phyloP scores from a whole-genome alignment of 2,888 invertebrate genomes.

The Neoscelio sp. region DNA sequence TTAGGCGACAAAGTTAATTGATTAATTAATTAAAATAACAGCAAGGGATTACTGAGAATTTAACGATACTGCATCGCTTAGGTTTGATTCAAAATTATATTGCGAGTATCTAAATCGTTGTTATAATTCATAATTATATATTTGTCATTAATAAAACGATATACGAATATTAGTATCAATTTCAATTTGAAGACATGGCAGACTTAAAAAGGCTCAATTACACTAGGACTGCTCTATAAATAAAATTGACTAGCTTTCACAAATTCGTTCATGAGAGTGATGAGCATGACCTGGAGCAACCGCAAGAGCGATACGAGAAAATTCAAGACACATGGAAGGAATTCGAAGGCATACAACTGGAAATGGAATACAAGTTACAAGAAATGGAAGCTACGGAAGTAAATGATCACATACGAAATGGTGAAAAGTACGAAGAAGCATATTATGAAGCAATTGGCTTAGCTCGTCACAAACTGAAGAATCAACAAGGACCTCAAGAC shows the following conservation, averaged over 20 bases:
- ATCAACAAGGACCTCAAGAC: background rate
- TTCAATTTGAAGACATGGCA: background rate
- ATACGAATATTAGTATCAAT: too few species aligned
- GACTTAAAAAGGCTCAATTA: constrained; percentile 1
- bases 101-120: too few species aligned
- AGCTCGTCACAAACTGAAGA: background rate
- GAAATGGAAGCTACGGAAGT: background rate
- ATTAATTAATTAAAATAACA: too few species aligned
- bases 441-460: background rate
- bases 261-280: background rate
- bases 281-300: background rate
- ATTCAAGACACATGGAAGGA: constrained; percentile 1
- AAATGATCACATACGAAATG: background rate
- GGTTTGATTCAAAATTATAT: too few species aligned
- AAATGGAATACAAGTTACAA: background rate
- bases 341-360: constrained; percentile 2
- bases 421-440: constrained; percentile 3
- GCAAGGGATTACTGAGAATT: too few species aligned
- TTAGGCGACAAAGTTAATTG: too few species aligned
- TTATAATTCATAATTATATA: too few species aligned
- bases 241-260: background rate
- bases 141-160: too few species aligned
- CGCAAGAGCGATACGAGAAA: background rate
- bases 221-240: background rate
- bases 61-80: too few species aligned